Percentiles rank a stretch among this genome's conserved stretches.
Conservation (phyloP, 2,113 vertebrate genomes). For the Psilopogon haemacephalus region DNA sequence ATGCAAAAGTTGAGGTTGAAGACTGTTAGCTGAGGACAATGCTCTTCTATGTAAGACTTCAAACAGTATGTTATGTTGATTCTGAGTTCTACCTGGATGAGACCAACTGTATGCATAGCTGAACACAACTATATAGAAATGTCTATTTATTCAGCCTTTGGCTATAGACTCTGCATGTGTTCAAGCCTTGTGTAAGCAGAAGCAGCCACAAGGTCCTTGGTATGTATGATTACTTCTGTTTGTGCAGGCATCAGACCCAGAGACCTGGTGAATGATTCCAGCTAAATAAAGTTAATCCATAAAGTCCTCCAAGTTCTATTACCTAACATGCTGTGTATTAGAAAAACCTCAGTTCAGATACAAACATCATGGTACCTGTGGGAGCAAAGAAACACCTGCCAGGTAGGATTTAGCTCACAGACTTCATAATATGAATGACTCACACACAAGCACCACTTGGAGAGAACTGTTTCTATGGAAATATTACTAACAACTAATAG, state of each 20-base stretch:
- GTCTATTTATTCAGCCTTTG: background rate
- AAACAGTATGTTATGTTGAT: background rate
- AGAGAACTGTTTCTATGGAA: background rate
- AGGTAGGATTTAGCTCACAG: background rate
- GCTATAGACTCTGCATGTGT: background rate
- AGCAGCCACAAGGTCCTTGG: background rate
- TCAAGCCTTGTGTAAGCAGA: background rate
- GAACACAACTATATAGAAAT: background rate
- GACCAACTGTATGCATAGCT: background rate
- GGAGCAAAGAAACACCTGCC: background rate
- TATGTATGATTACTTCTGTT: background rate
- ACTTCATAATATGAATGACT: background rate
- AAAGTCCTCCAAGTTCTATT: background rate
- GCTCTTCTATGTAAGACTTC: background rate
- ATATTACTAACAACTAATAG: background rate
- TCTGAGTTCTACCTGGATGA: background rate
- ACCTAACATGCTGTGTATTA: background rate
- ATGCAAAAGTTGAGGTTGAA: background rate
- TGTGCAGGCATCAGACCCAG: background rate
- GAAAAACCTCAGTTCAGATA: background rate
- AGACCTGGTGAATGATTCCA: background rate
- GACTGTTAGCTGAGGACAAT: background rate
- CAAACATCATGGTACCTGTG: background rate
- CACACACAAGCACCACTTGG: background rate
- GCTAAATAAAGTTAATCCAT: background rate